A percentile compares a stretch with the other conserved stretches of the same genome.
phyloP scores from a whole-genome alignment of 2,797 vertebrate species.

The Argya squamiceps region DNA sequence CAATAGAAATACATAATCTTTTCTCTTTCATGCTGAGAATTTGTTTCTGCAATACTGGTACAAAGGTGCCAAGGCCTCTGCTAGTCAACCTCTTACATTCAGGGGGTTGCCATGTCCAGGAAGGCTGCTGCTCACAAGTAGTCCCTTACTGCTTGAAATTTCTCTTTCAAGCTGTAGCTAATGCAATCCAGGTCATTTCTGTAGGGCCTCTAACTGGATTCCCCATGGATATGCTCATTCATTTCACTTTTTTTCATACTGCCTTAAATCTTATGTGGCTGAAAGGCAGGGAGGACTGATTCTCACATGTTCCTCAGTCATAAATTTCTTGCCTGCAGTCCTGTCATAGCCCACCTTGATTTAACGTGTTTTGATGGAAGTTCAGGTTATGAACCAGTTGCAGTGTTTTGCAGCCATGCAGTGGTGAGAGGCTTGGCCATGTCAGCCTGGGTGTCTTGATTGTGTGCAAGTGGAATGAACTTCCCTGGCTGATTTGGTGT shows the following conservation, averaged over 20 bases:
- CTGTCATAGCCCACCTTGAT: neutral
- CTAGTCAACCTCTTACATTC: neutral
- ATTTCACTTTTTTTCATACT: neutral
- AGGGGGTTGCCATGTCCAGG: neutral
- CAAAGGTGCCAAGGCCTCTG: neutral
- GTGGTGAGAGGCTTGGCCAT: neutral
- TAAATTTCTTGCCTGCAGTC: neutral
- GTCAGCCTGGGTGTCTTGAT: neutral
- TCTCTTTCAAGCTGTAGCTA: neutral
- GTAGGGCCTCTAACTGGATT: neutral
- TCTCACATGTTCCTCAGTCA: neutral
- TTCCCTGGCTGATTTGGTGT: neutral
- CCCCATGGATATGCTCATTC: neutral
- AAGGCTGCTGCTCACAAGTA: neutral
- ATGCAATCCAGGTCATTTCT: neutral
- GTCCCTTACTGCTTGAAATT: neutral
- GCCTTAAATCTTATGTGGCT: neutral
- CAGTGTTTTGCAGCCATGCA: neutral
- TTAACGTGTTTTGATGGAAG: neutral
- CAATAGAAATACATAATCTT: neutral
- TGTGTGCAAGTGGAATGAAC: neutral
- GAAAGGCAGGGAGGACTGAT: neutral
- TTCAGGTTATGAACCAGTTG: neutral
- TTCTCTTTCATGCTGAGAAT: neutral
- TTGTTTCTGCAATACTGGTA: neutral